These are phyloP conservation scores for Drosophila pruinosa DNA, from an alignment of 1,140 invertebrate species.

Conservation along the genomic window DNA sequence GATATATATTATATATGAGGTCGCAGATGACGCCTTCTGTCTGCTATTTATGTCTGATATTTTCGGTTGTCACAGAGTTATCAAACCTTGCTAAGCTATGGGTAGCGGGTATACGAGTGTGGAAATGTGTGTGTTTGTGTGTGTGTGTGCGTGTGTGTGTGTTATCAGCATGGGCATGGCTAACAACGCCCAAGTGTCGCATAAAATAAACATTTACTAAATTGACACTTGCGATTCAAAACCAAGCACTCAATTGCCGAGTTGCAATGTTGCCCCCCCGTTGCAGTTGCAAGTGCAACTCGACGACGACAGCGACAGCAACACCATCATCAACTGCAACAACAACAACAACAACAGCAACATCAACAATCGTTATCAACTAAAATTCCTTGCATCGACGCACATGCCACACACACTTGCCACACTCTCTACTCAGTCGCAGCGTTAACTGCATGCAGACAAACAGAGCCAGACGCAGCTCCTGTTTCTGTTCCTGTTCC, in stretches of 20 bases:
- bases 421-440: neutral
- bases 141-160: neutral
- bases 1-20: too few species aligned
- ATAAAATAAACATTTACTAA: slow-evolving; percentile 79
- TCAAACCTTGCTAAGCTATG: too few species aligned
- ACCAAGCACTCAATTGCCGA: slow-evolving; percentile 70
- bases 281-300: slow-evolving; percentile 37
- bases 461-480: neutral
- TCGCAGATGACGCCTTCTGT: too few species aligned
- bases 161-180: slow-evolving; percentile 39
- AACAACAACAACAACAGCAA: slow-evolving; percentile 20
- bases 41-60: too few species aligned
- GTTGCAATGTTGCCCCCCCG: slow-evolving; percentile 6
- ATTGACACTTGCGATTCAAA: slow-evolving; percentile 79
- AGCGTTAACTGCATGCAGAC: neutral
- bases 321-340: slow-evolving; percentile 50
- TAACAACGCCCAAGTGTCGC: slow-evolving; percentile 52
- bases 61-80: too few species aligned
- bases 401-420: slow-evolving; percentile 42
- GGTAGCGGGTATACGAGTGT: too few species aligned
- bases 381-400: slow-evolving; percentile 74
- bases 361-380: slow-evolving; percentile 56
- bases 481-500: neutral
- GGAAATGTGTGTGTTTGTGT: too few species aligned
- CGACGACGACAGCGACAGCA: slow-evolving; percentile 34